Base-by-base conservation (phyloP, 2,888 invertebrate genomes). In the Heteromurus nitidus region DNA sequence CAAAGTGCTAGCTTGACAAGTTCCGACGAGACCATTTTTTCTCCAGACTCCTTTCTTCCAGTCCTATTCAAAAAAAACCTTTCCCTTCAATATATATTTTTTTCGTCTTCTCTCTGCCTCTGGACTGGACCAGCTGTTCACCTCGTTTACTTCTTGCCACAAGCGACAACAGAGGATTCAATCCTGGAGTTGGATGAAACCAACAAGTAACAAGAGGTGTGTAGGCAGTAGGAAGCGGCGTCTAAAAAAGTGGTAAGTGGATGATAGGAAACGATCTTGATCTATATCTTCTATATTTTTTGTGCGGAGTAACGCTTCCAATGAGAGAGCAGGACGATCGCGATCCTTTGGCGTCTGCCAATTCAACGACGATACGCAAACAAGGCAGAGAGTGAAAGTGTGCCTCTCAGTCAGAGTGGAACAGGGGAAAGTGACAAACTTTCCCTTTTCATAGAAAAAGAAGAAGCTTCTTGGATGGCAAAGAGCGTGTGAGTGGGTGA, bases 21-120 rank as follows among this genome's bases (percentile, higher is more conserved):
- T 62, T 69, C 60, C 30, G 68, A 75, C 31, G 65, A 47, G 69
- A 77, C 68, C 76, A 77, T 77, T 77, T 77, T 47, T 69, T 69
- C 67, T 24, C 55, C 36, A 36, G 9, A 36, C 53, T 64, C 31
- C 30, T 58, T 18, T 60, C 60, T 2, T 60, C 55, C n/a, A n/a
- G n/a, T n/a, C n/a, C n/a, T n/a, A n/a, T n/a, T n/a, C n/a, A n/a
- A n/a, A n/a, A n/a, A n/a, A n/a, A n/a, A n/a, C 53, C 22, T 30
- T 55, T 58, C 44, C 60, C 44, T 44, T 58, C 18, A 11, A 22
- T 55, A 55, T 24, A 24, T n/a, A 7, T 50, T n/a, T 50, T 36
- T 36, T n/a, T n/a, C n/a, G n/a, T n/a, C n/a, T n/a, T n/a, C n/a
- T n/a, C n/a, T n/a, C n/a, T n/a, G n/a, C n/a, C n/a, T n/a, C 50